Base-by-base conservation (phyloP, 2,113 vertebrate genomes). In the Emydura subglobosa region DNA sequence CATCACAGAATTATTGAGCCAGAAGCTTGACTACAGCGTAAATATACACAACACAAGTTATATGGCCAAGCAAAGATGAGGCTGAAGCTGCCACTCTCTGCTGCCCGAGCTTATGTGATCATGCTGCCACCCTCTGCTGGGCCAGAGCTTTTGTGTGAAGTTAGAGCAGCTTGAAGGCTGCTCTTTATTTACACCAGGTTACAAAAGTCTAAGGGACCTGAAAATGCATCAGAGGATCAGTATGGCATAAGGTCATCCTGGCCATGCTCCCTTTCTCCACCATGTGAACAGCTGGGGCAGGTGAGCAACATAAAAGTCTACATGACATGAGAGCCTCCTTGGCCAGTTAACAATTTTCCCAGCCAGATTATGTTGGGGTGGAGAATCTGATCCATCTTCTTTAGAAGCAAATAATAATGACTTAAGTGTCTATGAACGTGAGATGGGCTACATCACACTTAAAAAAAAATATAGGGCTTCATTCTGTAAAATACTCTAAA, bases 11-110 rank as follows among this genome's bases (percentile, higher is more conserved):
- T 10, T 54, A 78, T 29, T 39, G 78, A 87, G 78, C 4, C n/a
- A 59, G 39, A 42, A n/a, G 16, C n/a, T 6, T 74, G 81, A 42
- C 19, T 27, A 1, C 0, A 5, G 47, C 0, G 21, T 25, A 2
- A 53, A 51, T 39, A 57, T 0, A 2, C 17, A 51, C 55, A 5
- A 8, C 59, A 4, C 51, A 79, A 47, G 4, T n/a, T 50, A 51
- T 54, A 34, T 50, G 50, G 50, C 21, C 25, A 79, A 83, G 29
- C 2, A 3, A 12, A 82, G 81, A 5, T 31, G 59, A 34, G 29
- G 59, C 59, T 53, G 19, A 61, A 31, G 25, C 68, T 74, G 21
- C 21, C n/a, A 10, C 21, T 74, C 19, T 72, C n/a, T 24, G 68
- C n/a, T 42, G 19, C n/a, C 68, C 39, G 9, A 42, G 22, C 29